Percentiles rank a stretch among this genome's conserved stretches.
These are phyloP conservation scores for Cottoperca gobio DNA, from an alignment of 2,797 vertebrate genomes.

Conservation along the genomic window DNA sequence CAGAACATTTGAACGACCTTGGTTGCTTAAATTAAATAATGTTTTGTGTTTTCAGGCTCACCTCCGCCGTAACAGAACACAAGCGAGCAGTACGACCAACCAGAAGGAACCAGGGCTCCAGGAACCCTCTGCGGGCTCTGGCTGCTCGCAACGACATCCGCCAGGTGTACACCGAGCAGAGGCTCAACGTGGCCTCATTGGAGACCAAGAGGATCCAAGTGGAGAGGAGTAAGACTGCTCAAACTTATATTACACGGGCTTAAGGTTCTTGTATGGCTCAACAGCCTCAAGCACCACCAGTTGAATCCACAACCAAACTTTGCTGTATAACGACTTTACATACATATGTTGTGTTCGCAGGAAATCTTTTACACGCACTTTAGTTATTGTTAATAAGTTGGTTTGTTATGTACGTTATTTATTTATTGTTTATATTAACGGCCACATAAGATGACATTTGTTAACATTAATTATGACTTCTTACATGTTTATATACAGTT, in stretches of 20 bases:
- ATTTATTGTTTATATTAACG: not conserved
- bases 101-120: slow-evolving; percentile 84
- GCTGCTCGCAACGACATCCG: slow-evolving; percentile 86
- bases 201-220: slow-evolving; percentile 88
- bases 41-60: slow-evolving; percentile 73
- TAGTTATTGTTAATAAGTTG: too few relatives aligned
- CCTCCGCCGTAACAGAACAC: slow-evolving; percentile 84
- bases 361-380: not conserved
- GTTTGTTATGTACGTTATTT: not conserved
- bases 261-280: too few relatives aligned
- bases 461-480: not conserved
- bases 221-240: slow-evolving; percentile 83
- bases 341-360: not conserved
- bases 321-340: not conserved
- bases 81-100: slow-evolving; percentile 84
- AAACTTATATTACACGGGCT: not conserved
- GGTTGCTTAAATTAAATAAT: not conserved
- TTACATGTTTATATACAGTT: not conserved
- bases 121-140: slow-evolving; percentile 85
- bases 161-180: slow-evolving; percentile 87
- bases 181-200: slow-evolving; percentile 84
- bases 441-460: not conserved
- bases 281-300: not conserved
- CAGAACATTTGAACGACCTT: not conserved
- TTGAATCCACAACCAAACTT: not conserved